Base-by-base conservation (phyloP, 2,113 vertebrate genomes). In the Apodemus speciosus region DNA sequence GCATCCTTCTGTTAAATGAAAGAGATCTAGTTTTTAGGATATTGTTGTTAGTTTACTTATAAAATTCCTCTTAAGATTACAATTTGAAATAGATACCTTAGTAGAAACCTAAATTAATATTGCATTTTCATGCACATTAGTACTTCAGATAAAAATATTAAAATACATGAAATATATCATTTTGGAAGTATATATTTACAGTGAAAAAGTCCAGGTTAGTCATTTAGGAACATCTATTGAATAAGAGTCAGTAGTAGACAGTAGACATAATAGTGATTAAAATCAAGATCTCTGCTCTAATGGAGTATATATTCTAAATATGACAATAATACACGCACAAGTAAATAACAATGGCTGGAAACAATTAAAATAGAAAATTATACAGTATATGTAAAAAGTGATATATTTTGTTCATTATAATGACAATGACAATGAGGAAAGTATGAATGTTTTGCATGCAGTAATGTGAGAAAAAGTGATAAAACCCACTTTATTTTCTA, bases 311-410 rank as follows among this genome's bases (percentile, higher is more conserved):
- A 56, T 56, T 94, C 51, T 72, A 88, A 25, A 51, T 76, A 30
- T 23, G 56, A 58, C 49, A 89, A n/a, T 60, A 91, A 79, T 6
- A 91, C 84, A 91, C 10, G 80, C 8, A 64, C 56, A 58, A 35
- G 6, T 85, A 84, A 58, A n/a, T 76, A 15, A 21, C 58, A 53
- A 0, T 73, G 81, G 85, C 4, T 38, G 68, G 16, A 88, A 66
- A 91, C 20, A 88, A 71, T 62, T 90, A 51, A 90, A 89, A 85
- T 21, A 89, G 43, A 18, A 91, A 69, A 80, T 73, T 51, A 85
- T 68, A 88, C 6, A 0, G 15, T 88, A 3, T 15, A 21, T 56
- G 1, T 35, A 89, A 25, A 71, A 88, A 85, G 30, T 38, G 21
- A 49, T 49, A 14, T n/a, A 20, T 62, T 62, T 40, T n/a, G 6